phyloP scores from a whole-genome alignment of 2,113 vertebrate species.

The Phyllostomus discolor region DNA sequence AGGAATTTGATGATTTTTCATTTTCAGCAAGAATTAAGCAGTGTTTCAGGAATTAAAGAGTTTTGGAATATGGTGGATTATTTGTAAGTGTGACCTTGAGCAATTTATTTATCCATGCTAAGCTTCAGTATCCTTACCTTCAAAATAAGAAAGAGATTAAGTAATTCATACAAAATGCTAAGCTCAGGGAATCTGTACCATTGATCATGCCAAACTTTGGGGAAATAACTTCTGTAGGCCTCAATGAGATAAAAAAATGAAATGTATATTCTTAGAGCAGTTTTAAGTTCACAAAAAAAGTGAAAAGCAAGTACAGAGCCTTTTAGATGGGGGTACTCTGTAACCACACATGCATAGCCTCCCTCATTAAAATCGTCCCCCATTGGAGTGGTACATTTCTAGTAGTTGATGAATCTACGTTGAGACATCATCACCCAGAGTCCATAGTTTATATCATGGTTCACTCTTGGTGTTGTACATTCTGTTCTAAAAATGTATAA shows the following conservation, averaged over 20 bases:
- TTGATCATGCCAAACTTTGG: neutral
- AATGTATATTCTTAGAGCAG: neutral
- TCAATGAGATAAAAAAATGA: neutral
- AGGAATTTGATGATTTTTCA: neutral
- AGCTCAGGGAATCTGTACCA: neutral
- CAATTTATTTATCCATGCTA: neutral
- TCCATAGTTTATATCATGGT: neutral
- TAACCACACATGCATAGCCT: neutral
- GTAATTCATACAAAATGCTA: neutral
- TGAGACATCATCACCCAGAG: neutral
- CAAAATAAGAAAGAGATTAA: neutral
- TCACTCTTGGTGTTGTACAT: neutral
- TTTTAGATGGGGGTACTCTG: neutral
- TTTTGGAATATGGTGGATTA: neutral
- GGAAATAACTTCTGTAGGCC: neutral
- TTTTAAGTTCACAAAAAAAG: neutral
- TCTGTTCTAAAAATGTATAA: neutral
- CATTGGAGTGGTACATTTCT: neutral
- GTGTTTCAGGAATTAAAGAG: neutral
- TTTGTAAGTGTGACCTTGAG: neutral
- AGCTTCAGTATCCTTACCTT: neutral
- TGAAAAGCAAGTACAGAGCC: neutral
- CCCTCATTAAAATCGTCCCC: neutral
- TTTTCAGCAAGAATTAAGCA: neutral
- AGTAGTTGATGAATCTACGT: neutral